Base-by-base conservation (phyloP, 2,888 invertebrate species). In the Ceraclea dissimilis region DNA sequence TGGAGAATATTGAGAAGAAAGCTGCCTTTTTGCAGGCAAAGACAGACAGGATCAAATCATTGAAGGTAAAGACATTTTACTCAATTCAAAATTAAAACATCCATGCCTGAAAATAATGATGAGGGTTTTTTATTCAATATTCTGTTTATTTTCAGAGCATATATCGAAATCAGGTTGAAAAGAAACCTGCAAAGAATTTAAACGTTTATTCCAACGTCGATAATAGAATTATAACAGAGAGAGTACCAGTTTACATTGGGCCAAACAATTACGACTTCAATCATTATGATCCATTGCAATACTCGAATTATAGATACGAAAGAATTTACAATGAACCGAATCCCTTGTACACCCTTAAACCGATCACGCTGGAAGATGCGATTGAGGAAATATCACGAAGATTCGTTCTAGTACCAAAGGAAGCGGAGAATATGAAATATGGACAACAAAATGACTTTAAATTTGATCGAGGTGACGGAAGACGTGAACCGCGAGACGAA, bases 1-100 rank as follows among this genome's bases (percentile, higher is more conserved):
- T 78, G 52, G 75, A 77, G 62, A 74, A 72, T 63, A 75, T 78
- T 68, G 70, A 75, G 11, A 67, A 67, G 44, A 67, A 67, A 2
- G 67, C 70, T 5, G 63, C 72, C 47, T 61, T 61, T 51, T 21
- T 61, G 13, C 61, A 61, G 49, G 61, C 61, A 17, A 61, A 61
- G 52, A 61, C 61, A 11, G 61, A 61, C n/a, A 51, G 61, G n/a
- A 61, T 61, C 20, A 61, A 54, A 52, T 61, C 61, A 21, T 46
- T 61, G 11, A 61, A 61, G 57, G 61, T 59, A 46, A 31, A 8
- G 17, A 17, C 13, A n/a, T 16, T 43, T 13, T 46, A 16, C 17
- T 4, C 39, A 39, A 39, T 13, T n/a, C 16, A 39, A 4, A n/a
- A n/a, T n/a, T n/a, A n/a, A 13, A 5, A 39, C 13, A 39, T 39